Evolutionary conservation across 2,797 vertebrate species (phyloP), one percentile per base, ranked within the genome.

Genomic region (Clarias fuscus): DNA sequence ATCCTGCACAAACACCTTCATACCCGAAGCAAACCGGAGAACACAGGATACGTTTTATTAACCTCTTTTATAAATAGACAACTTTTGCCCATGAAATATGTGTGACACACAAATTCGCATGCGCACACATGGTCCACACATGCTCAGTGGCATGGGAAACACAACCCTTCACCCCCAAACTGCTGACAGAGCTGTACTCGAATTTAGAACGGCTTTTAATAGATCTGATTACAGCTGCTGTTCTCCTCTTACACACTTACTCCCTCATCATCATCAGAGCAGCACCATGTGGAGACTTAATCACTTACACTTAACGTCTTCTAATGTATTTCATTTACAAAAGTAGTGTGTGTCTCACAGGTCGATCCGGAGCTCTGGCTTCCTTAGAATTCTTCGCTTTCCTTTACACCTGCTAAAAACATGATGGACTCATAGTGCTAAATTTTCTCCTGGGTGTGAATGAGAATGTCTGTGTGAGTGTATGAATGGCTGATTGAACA

Each of bases 171-270:
- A 80, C 22, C 33, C 56, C 73, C 77, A 64, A 1, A 37, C 58
- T 62, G 76, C 58, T 62, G 76, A 81, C 40, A 27, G 43, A 56
- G n/a, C n/a, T 6, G 6, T 13, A 2, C 2, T 56, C 27, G 30
- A 20, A 56, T 82, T 82, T 82, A 68, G 80, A 82, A 82, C 13
- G 27, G 18, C 17, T 68, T 82, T 82, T 22, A 68, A 67, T 64
- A 80, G 58, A 24, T 3, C 22, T 22, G 56, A 56, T 30, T 40
- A 4, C 22, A 81, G 80, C 11, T 30, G 37, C 27, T 20, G 43
- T 68, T 24, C 24, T 68, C 64, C 3, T 10, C 43, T 68, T 61
- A 56, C 62, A 56, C 64, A 43, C 24, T 2, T 43, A 4, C 77
- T 62, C 77, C 40, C 24, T 59, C 56, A 78, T 24, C 56, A 79